A percentile compares a stretch with the other conserved stretches of the same genome.
These are phyloP conservation scores for Halyomorpha halys DNA, from an alignment of 1,140 invertebrate genomes.

Conservation along the genomic window DNA sequence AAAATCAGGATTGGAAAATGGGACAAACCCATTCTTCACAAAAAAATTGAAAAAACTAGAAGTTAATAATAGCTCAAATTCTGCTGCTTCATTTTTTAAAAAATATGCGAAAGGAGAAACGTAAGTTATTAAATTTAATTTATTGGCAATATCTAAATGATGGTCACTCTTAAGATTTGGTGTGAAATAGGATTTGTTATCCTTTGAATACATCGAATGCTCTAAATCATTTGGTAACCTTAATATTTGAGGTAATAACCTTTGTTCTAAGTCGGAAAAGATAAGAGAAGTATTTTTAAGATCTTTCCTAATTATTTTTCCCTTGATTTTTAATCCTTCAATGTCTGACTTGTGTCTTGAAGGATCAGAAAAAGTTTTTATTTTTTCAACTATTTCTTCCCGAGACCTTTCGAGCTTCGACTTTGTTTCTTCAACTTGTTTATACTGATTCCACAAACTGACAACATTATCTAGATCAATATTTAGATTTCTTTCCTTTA, in stretches of 20 bases:
- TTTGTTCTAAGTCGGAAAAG: conserved; percentile 12
- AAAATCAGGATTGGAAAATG: conserved; percentile 19
- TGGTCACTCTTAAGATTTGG: not conserved
- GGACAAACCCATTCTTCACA: not conserved
- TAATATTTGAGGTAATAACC: conserved; percentile 6
- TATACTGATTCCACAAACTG: not conserved
- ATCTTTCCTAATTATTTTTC: conserved; percentile 13
- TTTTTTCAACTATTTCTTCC: not conserved
- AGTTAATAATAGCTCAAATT: conserved; percentile 3
- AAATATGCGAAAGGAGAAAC: conserved; percentile 19
- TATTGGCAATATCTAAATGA: conserved; percentile 13
- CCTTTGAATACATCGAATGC: not conserved
- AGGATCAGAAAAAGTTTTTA: not conserved
- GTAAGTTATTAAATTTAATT: conserved; percentile 11
- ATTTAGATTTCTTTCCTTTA: conserved; percentile 1
- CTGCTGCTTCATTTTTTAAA: conserved; percentile 15
- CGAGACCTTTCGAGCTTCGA: not conserved
- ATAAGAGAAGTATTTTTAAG: conserved; percentile 7
- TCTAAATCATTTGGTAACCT: conserved; percentile 10
- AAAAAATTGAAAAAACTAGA: not conserved
- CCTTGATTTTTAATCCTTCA: conserved; percentile 11
- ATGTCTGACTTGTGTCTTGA: not conserved
- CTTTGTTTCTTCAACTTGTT: not conserved
- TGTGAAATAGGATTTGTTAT: not conserved
- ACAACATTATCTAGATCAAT: not conserved